A percentile compares a stretch with the other conserved stretches of the same genome.
These are phyloP conservation scores for Kradibia gibbosae DNA, from an alignment of 1,140 invertebrate species.

Conservation along the genomic window DNA sequence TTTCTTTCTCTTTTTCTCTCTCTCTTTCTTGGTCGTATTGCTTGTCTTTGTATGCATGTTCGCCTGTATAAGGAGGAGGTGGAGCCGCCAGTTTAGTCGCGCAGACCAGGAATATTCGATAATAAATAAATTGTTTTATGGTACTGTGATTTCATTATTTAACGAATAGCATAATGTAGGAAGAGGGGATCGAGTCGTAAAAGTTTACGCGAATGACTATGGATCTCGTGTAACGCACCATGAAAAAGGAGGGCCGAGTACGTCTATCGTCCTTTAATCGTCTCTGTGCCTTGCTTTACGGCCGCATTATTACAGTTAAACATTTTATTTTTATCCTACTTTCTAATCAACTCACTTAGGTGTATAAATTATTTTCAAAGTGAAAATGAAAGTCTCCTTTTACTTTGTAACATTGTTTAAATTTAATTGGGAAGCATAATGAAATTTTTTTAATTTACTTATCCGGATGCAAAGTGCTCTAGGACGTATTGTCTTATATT, in stretches of 20 bases:
- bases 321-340: not conserved
- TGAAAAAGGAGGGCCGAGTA: not conserved
- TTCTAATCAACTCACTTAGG: not conserved
- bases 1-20: too few relatives aligned
- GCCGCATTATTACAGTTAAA: not conserved
- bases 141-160: constrained; percentile 61
- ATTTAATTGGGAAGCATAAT: not conserved
- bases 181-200: constrained; percentile 52
- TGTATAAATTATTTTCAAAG: not conserved
- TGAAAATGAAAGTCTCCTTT: not conserved
- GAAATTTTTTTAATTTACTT: not conserved
- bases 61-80: not conserved
- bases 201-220: constrained; percentile 54
- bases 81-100: not conserved
- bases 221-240: constrained; percentile 23
- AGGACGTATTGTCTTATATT: not conserved
- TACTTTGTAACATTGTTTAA: not conserved
- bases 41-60: not conserved
- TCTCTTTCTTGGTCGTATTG: too few relatives aligned
- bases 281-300: not conserved
- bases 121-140: constrained; percentile 66
- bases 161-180: constrained; percentile 52
- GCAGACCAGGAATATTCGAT: constrained; percentile 51
- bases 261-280: not conserved
- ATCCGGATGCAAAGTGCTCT: not conserved